Base-by-base conservation (phyloP, 1,140 invertebrate species). In the Dreissena rostriformis region DNA sequence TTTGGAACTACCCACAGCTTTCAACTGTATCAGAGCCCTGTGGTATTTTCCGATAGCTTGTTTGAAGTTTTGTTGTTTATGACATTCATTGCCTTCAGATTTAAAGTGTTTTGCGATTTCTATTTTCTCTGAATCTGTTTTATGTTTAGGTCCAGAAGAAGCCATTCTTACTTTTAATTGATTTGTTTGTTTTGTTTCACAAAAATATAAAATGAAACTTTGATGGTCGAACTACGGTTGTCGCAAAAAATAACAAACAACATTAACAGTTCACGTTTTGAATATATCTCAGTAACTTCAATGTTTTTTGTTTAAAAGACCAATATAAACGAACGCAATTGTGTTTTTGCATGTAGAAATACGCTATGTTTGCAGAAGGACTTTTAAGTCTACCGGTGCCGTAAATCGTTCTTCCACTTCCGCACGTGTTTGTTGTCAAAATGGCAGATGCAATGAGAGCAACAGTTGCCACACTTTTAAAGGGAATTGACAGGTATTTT, bases 401-500 rank as follows among this genome's bases (percentile, higher is more conserved):
- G 28, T 12, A 71, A 75, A 52, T 4, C 26, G 63, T 51, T 72
- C 65, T 51, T 72, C 65, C 61, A 51, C 49, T 82, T 80, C 72
- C 52, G 73, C 74, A 67, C 65, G 57, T 61, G 61, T 26, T 68
- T 55, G 65, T 61, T 61, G 52, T 63, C 55, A 92, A 90, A 72
- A 94, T 94, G 93, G 93, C 92, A 63, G 96, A 97, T 91, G 95
- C 95, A 86, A 97, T 97, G 96, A 95, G 96, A 93, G 95, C 96
- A 89, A 95, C 95, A 51, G 95, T 97, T 61, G 95, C 95, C 51
- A 94, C 94, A 26, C 96, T 97, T 95, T 92, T 97, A 10, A 96
- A 96, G 92, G 96, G 96, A 81, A 97, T 97, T 80, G 96, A 97
- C 93, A 96, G 96, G 96, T 97, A 94, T 82, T 19, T 57, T 12